Evolutionary conservation across 1,140 invertebrate genomes (phyloP), one percentile per base, ranked within the genome.

Genomic region (Megalopta genalis): DNA sequence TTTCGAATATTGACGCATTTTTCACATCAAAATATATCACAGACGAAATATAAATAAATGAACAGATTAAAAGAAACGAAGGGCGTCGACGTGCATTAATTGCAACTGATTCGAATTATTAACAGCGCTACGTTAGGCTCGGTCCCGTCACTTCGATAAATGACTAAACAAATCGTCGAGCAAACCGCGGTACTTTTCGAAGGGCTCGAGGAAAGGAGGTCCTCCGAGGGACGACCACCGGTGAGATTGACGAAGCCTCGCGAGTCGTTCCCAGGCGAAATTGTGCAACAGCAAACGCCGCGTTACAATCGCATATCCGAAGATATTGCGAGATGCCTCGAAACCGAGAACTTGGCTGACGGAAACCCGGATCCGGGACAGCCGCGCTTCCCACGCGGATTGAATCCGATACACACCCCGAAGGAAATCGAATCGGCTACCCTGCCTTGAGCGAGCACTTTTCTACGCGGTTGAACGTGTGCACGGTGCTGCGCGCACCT

Each of bases 391-490:
- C 49, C 72, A 70, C 64, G 72, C 54, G 54, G 54, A 69, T 60
- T 16, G 42, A 66, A 77, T 77, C 66, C 37, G 74, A 78, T 78
- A 57, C 46, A 27, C 60, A 59, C 42, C 59, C 21, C n/a, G 21
- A 27, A 64, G 18, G 83, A 80, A 86, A 86, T 80, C 23, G 80
- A 80, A 86, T 86, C 78, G 25, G 25, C 69, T 65, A 71, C 67
- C 37, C 80, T 74, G 75, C 85, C 85, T 80, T 85, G 83, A 80
- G 49, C 42, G 16, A 16, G 10, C 49, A 27, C n/a, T 85, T 85
- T 74, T 72, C 46, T 81, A 25, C 52, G 60, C 46, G 66, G 80
- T 42, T 77, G 46, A n/a, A 63, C 75, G 54, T 70, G 63, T 70
- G 63, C 18, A 46, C 52, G 63, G 32, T 71, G 16, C 52, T 60